A percentile compares a stretch with the other conserved stretches of the same genome.
These are phyloP conservation scores for Heterodera schachtii DNA, from an alignment of 1,140 invertebrate genomes.

Conservation along the genomic window DNA sequence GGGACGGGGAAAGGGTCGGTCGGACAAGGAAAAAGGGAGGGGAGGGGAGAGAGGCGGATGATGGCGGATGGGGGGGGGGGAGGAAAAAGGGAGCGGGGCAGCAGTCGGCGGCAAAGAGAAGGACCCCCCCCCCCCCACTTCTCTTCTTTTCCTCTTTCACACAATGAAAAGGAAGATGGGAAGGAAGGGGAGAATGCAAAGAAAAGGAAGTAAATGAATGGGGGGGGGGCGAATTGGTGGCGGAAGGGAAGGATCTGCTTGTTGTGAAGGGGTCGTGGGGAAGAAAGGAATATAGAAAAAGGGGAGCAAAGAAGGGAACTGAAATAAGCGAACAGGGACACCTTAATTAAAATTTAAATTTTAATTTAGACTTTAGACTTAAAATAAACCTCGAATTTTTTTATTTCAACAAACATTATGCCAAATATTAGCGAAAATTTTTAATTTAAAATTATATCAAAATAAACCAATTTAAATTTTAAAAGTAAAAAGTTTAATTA, in stretches of 20 bases:
- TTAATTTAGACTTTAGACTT: too few species aligned
- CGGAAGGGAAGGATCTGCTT: too few species aligned
- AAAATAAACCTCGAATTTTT: too few species aligned
- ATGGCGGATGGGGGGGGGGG: slow-evolving; percentile 5
- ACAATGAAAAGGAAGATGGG: slow-evolving; percentile 1
- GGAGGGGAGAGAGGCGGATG: background rate
- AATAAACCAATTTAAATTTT: too few species aligned
- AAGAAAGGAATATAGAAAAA: slow-evolving; percentile 1
- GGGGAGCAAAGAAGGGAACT: background rate
- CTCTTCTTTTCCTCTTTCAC: slow-evolving; percentile 2
- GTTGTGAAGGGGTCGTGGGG: background rate
- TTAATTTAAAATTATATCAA: too few species aligned
- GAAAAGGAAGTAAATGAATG: slow-evolving; percentile 3
- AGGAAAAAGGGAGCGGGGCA: background rate
- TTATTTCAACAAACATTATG: too few species aligned
- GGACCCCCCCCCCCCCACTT: background rate
- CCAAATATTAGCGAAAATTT: too few species aligned
- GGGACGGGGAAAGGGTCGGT: background rate
- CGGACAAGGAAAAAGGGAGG: background rate
- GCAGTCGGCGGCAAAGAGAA: background rate
- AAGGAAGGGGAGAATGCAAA: background rate
- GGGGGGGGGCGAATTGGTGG: background rate
- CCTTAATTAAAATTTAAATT: too few species aligned
- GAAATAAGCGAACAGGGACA: too few species aligned
- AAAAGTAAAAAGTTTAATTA: too few species aligned